Conservation (phyloP, 2,113 vertebrate species). For the Cynocephalus volans region DNA sequence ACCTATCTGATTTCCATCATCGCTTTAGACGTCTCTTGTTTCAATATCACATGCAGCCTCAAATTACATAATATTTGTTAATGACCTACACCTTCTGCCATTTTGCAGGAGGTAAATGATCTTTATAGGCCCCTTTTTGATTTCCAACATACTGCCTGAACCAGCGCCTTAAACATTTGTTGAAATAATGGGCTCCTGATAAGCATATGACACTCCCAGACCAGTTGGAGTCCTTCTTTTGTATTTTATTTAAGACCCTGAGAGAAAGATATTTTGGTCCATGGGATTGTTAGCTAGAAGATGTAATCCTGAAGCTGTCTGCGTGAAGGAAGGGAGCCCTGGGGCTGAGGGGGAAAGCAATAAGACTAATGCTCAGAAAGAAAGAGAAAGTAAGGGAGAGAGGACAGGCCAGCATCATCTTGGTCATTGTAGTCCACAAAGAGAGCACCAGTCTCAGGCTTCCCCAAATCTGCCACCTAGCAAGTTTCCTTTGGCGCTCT, state of each 20-base stretch:
- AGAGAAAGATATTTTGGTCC: constrained; percentile 8
- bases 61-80: background rate
- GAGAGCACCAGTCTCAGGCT: background rate
- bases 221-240: background rate
- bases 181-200: background rate
- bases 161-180: background rate
- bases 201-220: background rate
- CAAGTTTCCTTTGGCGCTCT: background rate
- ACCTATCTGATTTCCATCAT: background rate
- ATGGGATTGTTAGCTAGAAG: background rate
- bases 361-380: background rate
- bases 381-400: background rate
- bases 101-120: background rate
- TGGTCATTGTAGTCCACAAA: background rate
- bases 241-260: background rate
- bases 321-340: background rate
- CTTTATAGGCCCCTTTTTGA: background rate
- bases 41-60: background rate
- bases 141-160: background rate
- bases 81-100: background rate
- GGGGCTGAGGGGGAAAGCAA: background rate
- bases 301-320: background rate
- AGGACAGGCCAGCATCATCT: background rate
- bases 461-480: background rate
- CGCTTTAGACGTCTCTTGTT: background rate